Evolutionary conservation across 2,888 invertebrate genomes (phyloP).

Genomic region (Clivina fossor): DNA sequence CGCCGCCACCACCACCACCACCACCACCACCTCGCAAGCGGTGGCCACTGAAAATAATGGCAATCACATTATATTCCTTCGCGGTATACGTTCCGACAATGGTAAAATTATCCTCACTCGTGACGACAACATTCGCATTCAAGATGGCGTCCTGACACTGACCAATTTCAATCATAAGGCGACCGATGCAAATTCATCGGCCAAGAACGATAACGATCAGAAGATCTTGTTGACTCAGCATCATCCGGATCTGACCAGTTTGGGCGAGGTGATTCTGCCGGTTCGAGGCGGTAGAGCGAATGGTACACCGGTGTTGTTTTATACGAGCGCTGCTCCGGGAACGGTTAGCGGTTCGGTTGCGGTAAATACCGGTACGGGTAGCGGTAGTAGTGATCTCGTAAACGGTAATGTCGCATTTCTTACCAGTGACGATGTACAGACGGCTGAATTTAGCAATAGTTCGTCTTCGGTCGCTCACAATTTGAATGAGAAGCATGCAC

Average conservation of each 20-base stretch:
- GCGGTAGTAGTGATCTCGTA: conserved; percentile 22
- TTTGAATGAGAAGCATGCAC: background rate
- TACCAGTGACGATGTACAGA: conserved; percentile 11
- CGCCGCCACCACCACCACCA: background rate
- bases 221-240: background rate
- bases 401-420: conserved; percentile 28
- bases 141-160: conserved; percentile 27
- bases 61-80: conserved; percentile 27
- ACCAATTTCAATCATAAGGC: background rate
- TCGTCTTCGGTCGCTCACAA: background rate
- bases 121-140: conserved; percentile 26
- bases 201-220: conserved; percentile 9
- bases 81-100: conserved; percentile 29
- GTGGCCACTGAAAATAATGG: conserved; percentile 1
- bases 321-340: conserved; percentile 18
- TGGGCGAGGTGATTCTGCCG: conserved; percentile 8
- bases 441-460: conserved; percentile 8
- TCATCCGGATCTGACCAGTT: background rate
- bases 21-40: conserved; percentile 16
- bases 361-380: conserved; percentile 8
- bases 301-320: conserved; percentile 22
- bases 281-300: conserved; percentile 3
- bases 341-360: too few relatives aligned
- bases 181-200: background rate
- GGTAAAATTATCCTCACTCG: conserved; percentile 28